Evolutionary conservation across 2,797 vertebrate species (phyloP).

Genomic region (Chaenodraco wilsoni): DNA sequence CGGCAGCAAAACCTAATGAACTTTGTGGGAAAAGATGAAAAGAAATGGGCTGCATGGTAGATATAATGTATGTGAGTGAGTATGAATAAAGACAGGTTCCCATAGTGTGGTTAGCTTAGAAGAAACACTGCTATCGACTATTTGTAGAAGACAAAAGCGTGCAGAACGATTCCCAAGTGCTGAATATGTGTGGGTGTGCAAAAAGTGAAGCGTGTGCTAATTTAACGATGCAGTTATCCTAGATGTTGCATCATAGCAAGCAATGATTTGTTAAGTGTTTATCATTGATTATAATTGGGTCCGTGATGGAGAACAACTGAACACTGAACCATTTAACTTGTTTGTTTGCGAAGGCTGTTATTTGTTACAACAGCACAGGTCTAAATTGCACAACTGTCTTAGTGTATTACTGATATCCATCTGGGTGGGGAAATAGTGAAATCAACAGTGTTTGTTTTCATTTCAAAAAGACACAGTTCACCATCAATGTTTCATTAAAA

Average conservation of each 20-base stretch:
- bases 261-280: constrained; percentile 34
- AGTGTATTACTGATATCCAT: constrained; percentile 18
- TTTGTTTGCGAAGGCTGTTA: constrained; percentile 25
- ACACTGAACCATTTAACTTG: constrained; percentile 11
- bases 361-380: constrained; percentile 4
- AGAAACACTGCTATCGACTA: constrained; percentile 18
- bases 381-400: constrained; percentile 11
- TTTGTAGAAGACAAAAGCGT: constrained; percentile 31
- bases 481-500: constrained; percentile 22
- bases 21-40: constrained; percentile 75
- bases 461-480: constrained; percentile 45
- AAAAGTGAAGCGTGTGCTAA: constrained; percentile 26
- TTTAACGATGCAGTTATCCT: constrained; percentile 49
- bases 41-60: constrained; percentile 60
- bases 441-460: constrained; percentile 61
- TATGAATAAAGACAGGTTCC: constrained; percentile 61
- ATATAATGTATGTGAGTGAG: constrained; percentile 70
- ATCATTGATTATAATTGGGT: constrained; percentile 51
- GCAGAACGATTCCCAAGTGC: constrained; percentile 6
- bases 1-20: constrained; percentile 68
- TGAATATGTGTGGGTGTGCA: constrained; percentile 4
- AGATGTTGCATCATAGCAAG: constrained; percentile 1
- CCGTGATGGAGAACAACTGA: constrained; percentile 21
- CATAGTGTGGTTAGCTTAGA: constrained; percentile 54
- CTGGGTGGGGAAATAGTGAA: constrained; percentile 33